Conservation (phyloP, 2,888 invertebrate genomes). For the Chesias legatella region DNA sequence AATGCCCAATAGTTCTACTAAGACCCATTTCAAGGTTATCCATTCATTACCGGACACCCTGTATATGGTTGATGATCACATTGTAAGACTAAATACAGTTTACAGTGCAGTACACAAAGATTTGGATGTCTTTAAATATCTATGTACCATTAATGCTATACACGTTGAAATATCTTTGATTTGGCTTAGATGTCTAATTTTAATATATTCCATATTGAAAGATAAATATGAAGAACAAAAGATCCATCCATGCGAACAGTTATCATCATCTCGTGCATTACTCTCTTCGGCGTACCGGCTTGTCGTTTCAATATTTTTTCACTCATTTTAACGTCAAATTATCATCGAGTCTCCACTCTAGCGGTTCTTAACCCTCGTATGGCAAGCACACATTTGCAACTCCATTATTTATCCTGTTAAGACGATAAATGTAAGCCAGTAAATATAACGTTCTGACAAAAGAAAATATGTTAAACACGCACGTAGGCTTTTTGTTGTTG, state of each 20-base stretch:
- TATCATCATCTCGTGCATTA: conserved; percentile 20
- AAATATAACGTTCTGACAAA: conserved; percentile 61
- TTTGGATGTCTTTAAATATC: too few relatives aligned
- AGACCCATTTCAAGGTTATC: too few relatives aligned
- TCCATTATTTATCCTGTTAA: conserved; percentile 65
- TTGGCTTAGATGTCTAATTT: conserved; percentile 1
- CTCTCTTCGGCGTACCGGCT: conserved; percentile 16
- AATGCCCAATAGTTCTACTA: too few relatives aligned
- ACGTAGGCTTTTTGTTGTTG: conserved; percentile 62
- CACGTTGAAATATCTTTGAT: background rate
- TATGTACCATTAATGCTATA: too few relatives aligned
- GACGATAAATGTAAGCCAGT: conserved; percentile 57
- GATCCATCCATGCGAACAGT: conserved; percentile 12
- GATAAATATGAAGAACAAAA: conserved; percentile 10
- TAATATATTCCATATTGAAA: conserved; percentile 6
- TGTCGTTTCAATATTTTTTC: conserved; percentile 31
- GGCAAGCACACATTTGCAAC: conserved; percentile 55
- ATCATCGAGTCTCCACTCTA: conserved; percentile 43
- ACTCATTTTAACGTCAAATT: conserved; percentile 45
- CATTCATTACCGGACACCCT: too few relatives aligned
- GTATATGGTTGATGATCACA: too few relatives aligned
- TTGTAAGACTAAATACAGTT: too few relatives aligned
- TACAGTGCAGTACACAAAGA: too few relatives aligned
- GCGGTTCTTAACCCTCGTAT: conserved; percentile 42
- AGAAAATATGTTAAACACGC: conserved; percentile 68